phyloP scores from a whole-genome alignment of 2,113 vertebrate species.

The Oncorhynchus kisutch region DNA sequence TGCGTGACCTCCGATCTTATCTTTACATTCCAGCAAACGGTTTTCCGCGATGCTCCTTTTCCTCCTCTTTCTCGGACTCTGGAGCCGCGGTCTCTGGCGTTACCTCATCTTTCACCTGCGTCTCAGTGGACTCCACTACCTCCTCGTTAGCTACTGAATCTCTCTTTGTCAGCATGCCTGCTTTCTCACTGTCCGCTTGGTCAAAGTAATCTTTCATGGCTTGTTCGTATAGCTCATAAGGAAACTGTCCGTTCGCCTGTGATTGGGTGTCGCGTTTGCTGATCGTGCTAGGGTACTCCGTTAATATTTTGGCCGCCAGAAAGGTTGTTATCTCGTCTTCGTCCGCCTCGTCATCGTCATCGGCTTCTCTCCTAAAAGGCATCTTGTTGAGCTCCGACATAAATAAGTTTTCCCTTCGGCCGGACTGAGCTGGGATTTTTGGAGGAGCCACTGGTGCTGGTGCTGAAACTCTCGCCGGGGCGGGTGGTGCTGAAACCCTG shows the following conservation, averaged over 20 bases:
- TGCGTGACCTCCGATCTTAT: background rate
- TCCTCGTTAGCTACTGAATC: conserved; percentile 61
- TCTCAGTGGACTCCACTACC: conserved; percentile 42
- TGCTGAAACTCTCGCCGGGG: background rate
- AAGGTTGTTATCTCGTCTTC: conserved; percentile 91
- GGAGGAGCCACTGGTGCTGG: conserved; percentile 21
- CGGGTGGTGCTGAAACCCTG: conserved; percentile 65
- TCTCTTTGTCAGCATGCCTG: conserved; percentile 73
- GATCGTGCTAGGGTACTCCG: conserved; percentile 85
- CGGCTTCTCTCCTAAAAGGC: conserved; percentile 76
- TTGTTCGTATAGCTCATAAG: conserved; percentile 83
- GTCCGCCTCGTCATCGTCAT: conserved; percentile 77
- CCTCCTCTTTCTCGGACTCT: conserved; percentile 78
- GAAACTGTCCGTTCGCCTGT: conserved; percentile 74
- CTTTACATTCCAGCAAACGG: conserved; percentile 84
- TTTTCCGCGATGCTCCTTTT: conserved; percentile 80
- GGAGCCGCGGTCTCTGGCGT: conserved; percentile 82
- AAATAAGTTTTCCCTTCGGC: conserved; percentile 77
- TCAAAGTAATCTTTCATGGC: conserved; percentile 82
- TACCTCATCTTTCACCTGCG: conserved; percentile 62
- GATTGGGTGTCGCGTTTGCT: conserved; percentile 74
- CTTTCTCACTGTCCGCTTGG: conserved; percentile 72
- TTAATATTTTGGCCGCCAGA: conserved; percentile 84
- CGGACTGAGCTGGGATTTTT: conserved; percentile 59
- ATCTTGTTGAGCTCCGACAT: conserved; percentile 80